Evolutionary conservation across 2,888 invertebrate genomes (phyloP), one percentile per base, ranked within the genome.

Genomic region (Yponomeuta malinellus): DNA sequence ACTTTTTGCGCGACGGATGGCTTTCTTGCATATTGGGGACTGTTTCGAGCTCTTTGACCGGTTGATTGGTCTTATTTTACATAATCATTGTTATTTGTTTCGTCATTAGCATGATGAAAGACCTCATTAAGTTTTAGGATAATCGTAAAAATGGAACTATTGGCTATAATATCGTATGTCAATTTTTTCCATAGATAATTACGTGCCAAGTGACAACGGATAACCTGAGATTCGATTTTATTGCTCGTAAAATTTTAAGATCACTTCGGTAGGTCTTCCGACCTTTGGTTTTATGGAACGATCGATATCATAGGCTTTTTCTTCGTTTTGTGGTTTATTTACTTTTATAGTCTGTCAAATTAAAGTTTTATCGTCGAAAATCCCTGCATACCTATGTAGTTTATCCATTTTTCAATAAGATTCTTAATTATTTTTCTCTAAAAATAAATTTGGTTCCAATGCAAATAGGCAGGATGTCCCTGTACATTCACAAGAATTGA

Each of bases 141-240:
- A 52, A 48, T 84, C 86, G 82, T 90, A 89, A 91, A 83, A 90
- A 91, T 86, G 85, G 81, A 87, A 83, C 85, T 88, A 88, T 89
- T 82, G 88, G 84, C 87, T 89, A 89, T 90, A 87, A 88, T 88
- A 90, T 89, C 86, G 88, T 86, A 84, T 83, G 87, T 86, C 84
- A 83, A 86, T 88, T 83, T 84, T 78, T 59, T 59, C 15, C 52
- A 15, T 59, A 79, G 84, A 81, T 80, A 77, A 79, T 80, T 82
- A 81, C 81, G 73, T 72, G 73, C 72, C 71, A 73, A 52, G 48
- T 29, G 37, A 10, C 65, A 59, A 66, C 10, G 69, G 59, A 33
- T 69, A 43, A 52, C 33, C 59, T 63, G n/a, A 37, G 70, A 48
- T 89, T 89, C 84, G 79, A 75, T 87, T 92, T 92, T 91, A 92